Conservation (phyloP, 2,113 vertebrate species). For the Noturus placidus region DNA sequence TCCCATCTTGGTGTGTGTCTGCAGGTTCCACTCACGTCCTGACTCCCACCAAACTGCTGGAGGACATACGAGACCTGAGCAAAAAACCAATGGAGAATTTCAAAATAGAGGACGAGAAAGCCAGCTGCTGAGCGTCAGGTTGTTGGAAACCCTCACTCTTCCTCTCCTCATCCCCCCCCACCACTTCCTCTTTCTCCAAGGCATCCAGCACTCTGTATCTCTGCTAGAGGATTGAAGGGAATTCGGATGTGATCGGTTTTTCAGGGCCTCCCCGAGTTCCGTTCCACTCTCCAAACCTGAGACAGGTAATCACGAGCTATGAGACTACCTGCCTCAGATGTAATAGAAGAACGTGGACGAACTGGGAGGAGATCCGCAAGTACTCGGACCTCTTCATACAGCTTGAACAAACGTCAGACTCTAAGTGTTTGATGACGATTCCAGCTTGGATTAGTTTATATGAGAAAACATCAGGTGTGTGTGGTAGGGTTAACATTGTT, state of each 20-base stretch:
- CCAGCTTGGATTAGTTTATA: neutral
- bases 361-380: neutral
- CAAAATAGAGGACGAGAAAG: constrained; percentile 74
- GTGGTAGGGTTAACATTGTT: neutral
- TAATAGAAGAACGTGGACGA: neutral
- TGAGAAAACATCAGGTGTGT: neutral
- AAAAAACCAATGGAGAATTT: constrained; percentile 82
- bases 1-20: neutral
- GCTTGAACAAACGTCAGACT: neutral
- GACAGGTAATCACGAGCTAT: neutral
- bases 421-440: neutral
- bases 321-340: neutral
- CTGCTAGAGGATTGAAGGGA: constrained; percentile 60
- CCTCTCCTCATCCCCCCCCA: neutral
- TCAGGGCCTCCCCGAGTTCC: neutral
- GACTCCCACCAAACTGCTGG: constrained; percentile 85
- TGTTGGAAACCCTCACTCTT: neutral
- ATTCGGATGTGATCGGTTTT: constrained; percentile 35
- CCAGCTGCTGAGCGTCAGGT: constrained; percentile 51
- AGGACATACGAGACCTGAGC: constrained; percentile 89
- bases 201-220: constrained; percentile 49
- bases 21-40: constrained; percentile 92
- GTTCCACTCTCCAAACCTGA: neutral
- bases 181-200: neutral
- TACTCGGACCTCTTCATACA: neutral